Conservation (phyloP, 2,113 vertebrate genomes). For the Gavia stellata region DNA sequence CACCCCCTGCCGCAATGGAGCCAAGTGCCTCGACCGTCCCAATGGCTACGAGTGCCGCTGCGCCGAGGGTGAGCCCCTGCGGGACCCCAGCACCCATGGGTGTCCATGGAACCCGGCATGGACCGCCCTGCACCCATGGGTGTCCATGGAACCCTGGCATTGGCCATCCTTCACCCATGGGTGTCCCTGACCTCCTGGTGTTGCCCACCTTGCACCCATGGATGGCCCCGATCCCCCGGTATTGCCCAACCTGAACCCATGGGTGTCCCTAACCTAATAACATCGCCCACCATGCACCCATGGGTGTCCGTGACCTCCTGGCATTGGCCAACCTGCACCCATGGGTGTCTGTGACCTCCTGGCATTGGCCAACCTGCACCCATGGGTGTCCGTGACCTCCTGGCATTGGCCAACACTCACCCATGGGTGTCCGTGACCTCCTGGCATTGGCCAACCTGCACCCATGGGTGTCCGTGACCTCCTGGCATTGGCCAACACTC, state of each 20-base stretch:
- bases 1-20: conserved; percentile 91
- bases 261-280: background rate
- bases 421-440: no score
- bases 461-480: no score
- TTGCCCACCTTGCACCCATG: no score
- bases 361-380: no score
- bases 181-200: background rate
- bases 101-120: background rate
- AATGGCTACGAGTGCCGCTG: conserved; percentile 92
- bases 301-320: no score
- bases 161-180: background rate
- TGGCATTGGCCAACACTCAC: no score
- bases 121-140: background rate
- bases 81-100: background rate
- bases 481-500: no score
- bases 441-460: no score
- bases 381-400: no score
- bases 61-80: conserved; percentile 82
- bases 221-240: no score
- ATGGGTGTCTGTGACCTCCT: no score
- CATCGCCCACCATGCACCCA: background rate
- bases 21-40: conserved; percentile 90
- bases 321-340: accelerated
- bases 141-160: background rate
- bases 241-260: conserved; percentile 31